Evolutionary conservation across 2,113 vertebrate species (phyloP).

Genomic region (Ciconia boyciana): DNA sequence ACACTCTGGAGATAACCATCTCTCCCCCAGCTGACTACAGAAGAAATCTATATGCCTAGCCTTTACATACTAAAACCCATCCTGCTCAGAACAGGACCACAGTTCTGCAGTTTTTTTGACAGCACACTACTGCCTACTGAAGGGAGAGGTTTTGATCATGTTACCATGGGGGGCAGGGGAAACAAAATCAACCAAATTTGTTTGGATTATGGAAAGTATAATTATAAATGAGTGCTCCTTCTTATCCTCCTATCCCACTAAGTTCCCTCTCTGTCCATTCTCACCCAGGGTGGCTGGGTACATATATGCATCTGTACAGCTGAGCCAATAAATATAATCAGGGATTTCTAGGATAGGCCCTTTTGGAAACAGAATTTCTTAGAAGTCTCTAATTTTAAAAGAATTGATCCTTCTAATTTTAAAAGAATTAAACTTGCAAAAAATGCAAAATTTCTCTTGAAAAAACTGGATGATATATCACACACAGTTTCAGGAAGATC

Average conservation of each 20-base stretch:
- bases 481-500: background rate
- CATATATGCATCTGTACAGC: background rate
- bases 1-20: background rate
- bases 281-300: background rate
- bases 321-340: background rate
- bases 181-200: background rate
- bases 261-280: background rate
- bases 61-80: background rate
- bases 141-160: background rate
- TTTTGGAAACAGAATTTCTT: background rate
- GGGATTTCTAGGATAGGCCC: background rate
- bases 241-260: background rate
- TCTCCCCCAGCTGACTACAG: background rate
- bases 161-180: background rate
- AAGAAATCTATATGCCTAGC: background rate
- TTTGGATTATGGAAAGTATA: background rate
- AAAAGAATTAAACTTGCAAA: background rate
- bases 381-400: background rate
- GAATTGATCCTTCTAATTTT: background rate
- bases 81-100: background rate
- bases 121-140: background rate
- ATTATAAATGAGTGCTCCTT: background rate
- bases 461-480: background rate
- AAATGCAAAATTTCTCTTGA: background rate
- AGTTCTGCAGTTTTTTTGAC: background rate